Evolutionary conservation across 1,140 invertebrate genomes (phyloP).

Genomic region (Drosophila dunni): DNA sequence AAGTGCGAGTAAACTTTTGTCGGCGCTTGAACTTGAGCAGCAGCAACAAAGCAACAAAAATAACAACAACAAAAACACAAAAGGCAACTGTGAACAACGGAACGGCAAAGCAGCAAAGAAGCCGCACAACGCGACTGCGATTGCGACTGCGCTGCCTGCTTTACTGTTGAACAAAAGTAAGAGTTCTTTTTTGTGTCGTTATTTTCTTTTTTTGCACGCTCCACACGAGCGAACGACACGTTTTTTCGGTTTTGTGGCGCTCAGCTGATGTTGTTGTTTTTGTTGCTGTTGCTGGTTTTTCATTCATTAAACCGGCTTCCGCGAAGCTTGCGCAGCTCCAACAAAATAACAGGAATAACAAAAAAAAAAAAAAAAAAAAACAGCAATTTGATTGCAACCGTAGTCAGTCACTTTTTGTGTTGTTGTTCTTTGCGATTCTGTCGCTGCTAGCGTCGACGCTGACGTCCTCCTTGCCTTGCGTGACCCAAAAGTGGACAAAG

Average conservation of each 20-base stretch:
- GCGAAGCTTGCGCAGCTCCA: constrained; percentile 58
- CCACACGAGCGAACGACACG: constrained; percentile 61
- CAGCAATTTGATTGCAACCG: constrained; percentile 5
- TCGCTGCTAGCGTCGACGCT: constrained; percentile 8
- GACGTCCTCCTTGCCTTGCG: constrained; percentile 48
- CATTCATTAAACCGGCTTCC: constrained; percentile 82
- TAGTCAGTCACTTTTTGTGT: constrained; percentile 51
- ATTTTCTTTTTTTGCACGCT: constrained; percentile 62
- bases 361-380: constrained; percentile 27
- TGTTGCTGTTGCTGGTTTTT: constrained; percentile 63
- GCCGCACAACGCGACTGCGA: constrained; percentile 8
- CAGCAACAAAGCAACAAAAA: constrained; percentile 27
- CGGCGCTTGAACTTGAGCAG: constrained; percentile 27
- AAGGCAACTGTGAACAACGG: constrained; percentile 42
- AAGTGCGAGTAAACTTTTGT: constrained; percentile 58
- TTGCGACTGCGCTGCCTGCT: constrained; percentile 41
- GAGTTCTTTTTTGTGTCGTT: constrained; percentile 49
- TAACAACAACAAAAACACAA: constrained; percentile 32
- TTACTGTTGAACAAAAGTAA: constrained; percentile 75
- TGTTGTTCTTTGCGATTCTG: constrained; percentile 50
- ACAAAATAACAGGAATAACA: constrained; percentile 30
- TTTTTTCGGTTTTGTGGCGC: constrained; percentile 66
- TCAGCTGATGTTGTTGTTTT: constrained; percentile 66
- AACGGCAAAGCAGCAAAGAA: constrained; percentile 35
- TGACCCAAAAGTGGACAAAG: constrained; percentile 70